Percentiles rank a stretch among this genome's conserved stretches.
Conservation (phyloP, 2,113 vertebrate genomes). For the Proteles cristata region DNA sequence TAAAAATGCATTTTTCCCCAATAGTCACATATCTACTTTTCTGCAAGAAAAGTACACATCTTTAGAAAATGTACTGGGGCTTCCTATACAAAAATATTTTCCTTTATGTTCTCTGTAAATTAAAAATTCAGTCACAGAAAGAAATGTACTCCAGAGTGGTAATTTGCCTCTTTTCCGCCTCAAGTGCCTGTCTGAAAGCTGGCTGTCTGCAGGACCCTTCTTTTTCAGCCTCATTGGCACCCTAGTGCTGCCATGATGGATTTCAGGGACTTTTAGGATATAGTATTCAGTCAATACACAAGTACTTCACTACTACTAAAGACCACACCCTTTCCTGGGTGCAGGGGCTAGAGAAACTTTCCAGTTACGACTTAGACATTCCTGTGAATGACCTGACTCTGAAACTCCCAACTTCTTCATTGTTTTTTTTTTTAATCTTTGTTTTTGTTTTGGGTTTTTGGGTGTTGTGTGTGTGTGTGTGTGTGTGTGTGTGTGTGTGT, state of each 20-base stretch:
- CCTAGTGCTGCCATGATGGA: no score
- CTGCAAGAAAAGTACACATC: background rate
- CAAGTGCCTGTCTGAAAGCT: no score
- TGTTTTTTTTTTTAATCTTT: background rate
- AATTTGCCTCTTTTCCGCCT: background rate
- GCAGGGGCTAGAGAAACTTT: background rate
- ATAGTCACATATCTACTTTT: background rate
- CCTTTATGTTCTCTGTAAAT: background rate
- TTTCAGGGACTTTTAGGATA: background rate
- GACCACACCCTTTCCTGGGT: background rate
- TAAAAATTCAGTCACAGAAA: background rate
- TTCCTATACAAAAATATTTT: background rate
- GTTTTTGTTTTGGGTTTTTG: background rate
- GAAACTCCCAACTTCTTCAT: background rate
- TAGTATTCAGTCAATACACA: rapidly evolving
- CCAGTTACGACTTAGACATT: background rate
- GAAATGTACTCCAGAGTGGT: rapidly evolving
- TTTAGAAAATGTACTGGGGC: background rate
- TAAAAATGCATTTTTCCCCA: background rate
- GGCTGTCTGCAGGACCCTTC: rapidly evolving
- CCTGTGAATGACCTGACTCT: background rate
- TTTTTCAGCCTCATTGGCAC: rapidly evolving
- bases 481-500: no score
- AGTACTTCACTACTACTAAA: background rate
- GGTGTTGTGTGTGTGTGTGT: no score